Base-by-base conservation (phyloP, 37 sponge, comb jelly and placozoan species). In the Crambe crambe region DNA sequence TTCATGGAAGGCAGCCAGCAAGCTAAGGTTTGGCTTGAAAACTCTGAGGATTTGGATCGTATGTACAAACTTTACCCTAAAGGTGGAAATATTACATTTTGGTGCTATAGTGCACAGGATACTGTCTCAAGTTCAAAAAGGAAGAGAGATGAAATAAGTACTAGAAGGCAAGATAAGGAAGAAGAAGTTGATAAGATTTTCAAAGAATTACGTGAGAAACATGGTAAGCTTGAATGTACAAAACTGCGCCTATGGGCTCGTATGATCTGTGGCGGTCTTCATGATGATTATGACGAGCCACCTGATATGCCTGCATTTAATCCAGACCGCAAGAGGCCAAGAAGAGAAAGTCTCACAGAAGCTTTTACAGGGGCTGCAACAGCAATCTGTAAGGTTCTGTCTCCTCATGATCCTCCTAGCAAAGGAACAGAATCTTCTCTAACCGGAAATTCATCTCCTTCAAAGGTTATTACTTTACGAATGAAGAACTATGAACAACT, bases 221-320 rank as follows among this genome's bases (percentile, higher is more conserved):
- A 80, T 30, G 60, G 21, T 63, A 80, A 71, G 39, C 71, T 40
- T 34, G 72, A 70, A 22, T 32, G 26, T 37, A 40, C 81, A 58
- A 56, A 36, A 65, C 61, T 80, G 3, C 41, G 81, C 20, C 57
- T 80, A 41, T 80, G 81, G 81, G 71, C 72, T 25, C n/a, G n/a
- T n/a, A n/a, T n/a, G n/a, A n/a, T n/a, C n/a, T n/a, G n/a, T n/a
- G n/a, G n/a, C n/a, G n/a, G n/a, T n/a, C n/a, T n/a, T n/a, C n/a
- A n/a, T n/a, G n/a, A n/a, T n/a, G n/a, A n/a, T n/a, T n/a, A n/a
- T n/a, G 81, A 80, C 58, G 37, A 77, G 36, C 61, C 80, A 38
- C 62, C 66, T 38, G 26, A 72, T 20, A 6, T 80, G 20, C 72
- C 72, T 37, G 61, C 41, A 58, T 80, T 80, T 30, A 38, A 23